phyloP scores from a whole-genome alignment of 2,797 vertebrate genomes.

The Sebastiscus albofasciatus region DNA sequence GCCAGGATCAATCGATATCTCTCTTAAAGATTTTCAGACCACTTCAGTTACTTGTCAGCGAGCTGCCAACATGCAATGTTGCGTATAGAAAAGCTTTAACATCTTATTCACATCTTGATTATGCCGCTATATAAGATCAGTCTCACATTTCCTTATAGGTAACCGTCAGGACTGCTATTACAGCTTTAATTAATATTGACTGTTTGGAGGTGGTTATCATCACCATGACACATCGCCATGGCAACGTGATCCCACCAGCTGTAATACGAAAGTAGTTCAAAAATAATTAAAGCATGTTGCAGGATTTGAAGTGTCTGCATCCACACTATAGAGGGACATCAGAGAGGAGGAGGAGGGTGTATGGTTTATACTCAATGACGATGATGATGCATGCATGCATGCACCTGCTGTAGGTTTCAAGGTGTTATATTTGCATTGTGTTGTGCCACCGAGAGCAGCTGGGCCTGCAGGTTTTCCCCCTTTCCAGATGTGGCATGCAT shows the following conservation, averaged over 20 bases:
- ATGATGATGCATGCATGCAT: neutral
- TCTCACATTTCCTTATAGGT: neutral
- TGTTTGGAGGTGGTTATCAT: slow-evolving; percentile 47
- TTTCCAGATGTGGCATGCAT: slow-evolving; percentile 19
- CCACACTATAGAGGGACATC: neutral
- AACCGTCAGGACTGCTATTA: slow-evolving; percentile 6
- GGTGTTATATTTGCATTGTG: neutral
- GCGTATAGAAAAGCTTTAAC: neutral
- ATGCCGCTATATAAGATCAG: neutral
- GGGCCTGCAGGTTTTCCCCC: neutral
- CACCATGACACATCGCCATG: slow-evolving; percentile 58
- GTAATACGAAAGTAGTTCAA: slow-evolving; percentile 6
- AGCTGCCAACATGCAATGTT: neutral
- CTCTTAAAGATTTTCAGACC: neutral
- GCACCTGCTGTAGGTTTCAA: neutral
- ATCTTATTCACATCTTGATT: neutral
- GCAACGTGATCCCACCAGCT: slow-evolving; percentile 61
- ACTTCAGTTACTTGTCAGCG: neutral
- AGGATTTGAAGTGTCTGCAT: neutral
- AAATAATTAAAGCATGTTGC: slow-evolving; percentile 25
- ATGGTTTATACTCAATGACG: neutral
- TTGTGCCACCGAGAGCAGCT: neutral
- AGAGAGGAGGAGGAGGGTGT: neutral
- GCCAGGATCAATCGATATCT: neutral
- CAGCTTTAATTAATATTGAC: slow-evolving; percentile 38